Percentiles rank a stretch among this genome's conserved stretches.
Evolutionary conservation across 2,797 vertebrate species (phyloP).

Genomic region (Gymnoscopelus braueri): DNA sequence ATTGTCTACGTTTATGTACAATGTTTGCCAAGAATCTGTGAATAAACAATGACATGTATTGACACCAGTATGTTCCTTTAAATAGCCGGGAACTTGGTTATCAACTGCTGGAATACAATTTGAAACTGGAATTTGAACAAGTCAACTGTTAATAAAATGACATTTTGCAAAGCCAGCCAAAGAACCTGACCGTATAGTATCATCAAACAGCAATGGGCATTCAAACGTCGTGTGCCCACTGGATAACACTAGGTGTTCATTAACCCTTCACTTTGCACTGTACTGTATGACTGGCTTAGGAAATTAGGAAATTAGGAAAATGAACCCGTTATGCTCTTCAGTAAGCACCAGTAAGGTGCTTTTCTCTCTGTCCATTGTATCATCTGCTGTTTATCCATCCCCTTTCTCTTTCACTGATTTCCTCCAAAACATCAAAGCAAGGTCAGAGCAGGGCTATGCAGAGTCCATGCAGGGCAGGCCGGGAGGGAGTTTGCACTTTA

Average conservation of each 20-base stretch:
- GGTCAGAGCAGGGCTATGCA: slow-evolving; percentile 10
- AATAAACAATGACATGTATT: too few relatives aligned
- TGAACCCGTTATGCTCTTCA: slow-evolving; percentile 36
- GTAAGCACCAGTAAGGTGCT: slow-evolving; percentile 30
- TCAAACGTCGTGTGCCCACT: slow-evolving; percentile 20
- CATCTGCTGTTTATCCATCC: slow-evolving; percentile 46
- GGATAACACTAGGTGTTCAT: slow-evolving; percentile 41
- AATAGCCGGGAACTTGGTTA: background rate
- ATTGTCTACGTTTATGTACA: too few relatives aligned
- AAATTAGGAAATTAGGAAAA: too few relatives aligned
- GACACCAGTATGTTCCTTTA: background rate
- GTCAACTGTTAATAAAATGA: slow-evolving; percentile 4
- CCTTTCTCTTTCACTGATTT: slow-evolving; percentile 50
- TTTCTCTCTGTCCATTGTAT: slow-evolving; percentile 48
- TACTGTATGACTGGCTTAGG: slow-evolving; percentile 60
- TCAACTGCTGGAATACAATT: background rate
- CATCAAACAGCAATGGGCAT: slow-evolving; percentile 40
- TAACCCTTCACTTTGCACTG: slow-evolving; percentile 56
- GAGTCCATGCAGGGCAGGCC: too few relatives aligned
- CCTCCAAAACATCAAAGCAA: slow-evolving; percentile 49
- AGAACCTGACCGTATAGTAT: slow-evolving; percentile 23
- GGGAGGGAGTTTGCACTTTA: too few relatives aligned
- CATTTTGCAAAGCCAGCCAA: slow-evolving; percentile 31
- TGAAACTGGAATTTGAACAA: background rate
- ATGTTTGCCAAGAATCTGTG: too few relatives aligned